Evolutionary conservation across 2,113 vertebrate species (phyloP), one percentile per base, ranked within the genome.

Genomic region (Dipodomys stephensi): DNA sequence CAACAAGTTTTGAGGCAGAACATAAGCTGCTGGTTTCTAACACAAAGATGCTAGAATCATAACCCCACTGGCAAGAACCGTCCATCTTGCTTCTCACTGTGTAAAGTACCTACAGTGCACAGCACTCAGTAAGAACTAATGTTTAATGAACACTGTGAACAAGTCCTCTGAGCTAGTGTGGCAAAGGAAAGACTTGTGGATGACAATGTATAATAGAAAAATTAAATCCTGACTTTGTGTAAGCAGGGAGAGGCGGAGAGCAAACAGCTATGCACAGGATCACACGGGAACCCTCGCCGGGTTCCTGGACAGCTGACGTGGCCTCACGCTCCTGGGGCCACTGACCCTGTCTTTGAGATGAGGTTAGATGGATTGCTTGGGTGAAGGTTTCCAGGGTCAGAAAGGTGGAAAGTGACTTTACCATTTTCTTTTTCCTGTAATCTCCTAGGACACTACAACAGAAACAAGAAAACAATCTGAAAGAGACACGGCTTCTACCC

Each of bases 391-490:
- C 78, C 28, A 73, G 73, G 69, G 60, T 85, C 30, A 83, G 32
- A 57, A 15, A 69, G 32, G 19, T 64, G 83, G 67, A 6, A 57
- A 87, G 72, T 67, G 71, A 88, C 72, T 76, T 91, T 82, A 90
- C 19, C 57, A 94, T 23, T 53, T 64, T 30, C 92, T 80, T 91
- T 93, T 78, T 30, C 78, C 65, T 60, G 62, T 16, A 18, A 30
- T 94, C 68, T 94, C 93, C 81, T 44, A 73, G 77, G 68, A 96
- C 67, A 87, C 62, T 60, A 94, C 15, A 69, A 71, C 19, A 92
- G 74, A 87, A 94, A 94, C 68, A 93, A 80, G 69, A 91, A 94
- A 93, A 92, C 53, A 90, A 73, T 82, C 28, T 83, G 73, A 95
- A 91, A 85, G 69, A 84, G 46, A 92, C 27, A 32, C 79, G 90